Base-by-base conservation (phyloP, 2,113 vertebrate species). In the Microcebus lehilahytsara region DNA sequence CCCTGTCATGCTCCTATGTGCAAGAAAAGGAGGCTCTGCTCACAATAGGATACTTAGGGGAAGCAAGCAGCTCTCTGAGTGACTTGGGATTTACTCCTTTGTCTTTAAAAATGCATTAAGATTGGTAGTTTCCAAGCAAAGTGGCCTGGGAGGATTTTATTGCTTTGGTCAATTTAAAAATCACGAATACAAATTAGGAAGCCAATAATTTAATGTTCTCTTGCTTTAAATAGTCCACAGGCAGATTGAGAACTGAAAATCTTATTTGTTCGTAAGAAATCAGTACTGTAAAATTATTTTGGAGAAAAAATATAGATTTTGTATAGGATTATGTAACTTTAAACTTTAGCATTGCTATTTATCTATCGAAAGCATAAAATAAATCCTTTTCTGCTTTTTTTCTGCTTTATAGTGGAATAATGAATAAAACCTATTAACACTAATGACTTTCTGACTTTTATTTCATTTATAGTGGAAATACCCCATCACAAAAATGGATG, bases 131-230 rank as follows among this genome's bases (percentile, higher is more conserved):
- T 96, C 75, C 32, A 89, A 77, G 42, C 60, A 66, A 97, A 91
- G n/a, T 93, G n/a, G 16, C 66, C 10, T 84, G 22, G 46, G 8
- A 90, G 34, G 22, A 66, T 93, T 93, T 46, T 64, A 71, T 37
- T 75, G 58, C 66, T 79, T 95, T 93, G 60, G n/a, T 51, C 23
- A 81, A 81, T 9, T 40, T 89, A 66, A 92, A 97, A 97, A 78
- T 64, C 71, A 62, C 64, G 53, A 94, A 37, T 80, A 80, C 51
- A 89, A 92, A 72, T 86, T 51, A 80, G 6, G 60, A 58, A 71
- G 20, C 6, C 23, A 56, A 40, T 78, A 42, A 10, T 49, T 92
- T 86, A 83, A 66, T 81, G n/a, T 77, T 96, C 25, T 66, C 30
- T 96, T 80, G 9, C 34, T 93, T 97, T 81, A 53, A 92, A 78